These are phyloP conservation scores for Porites australiensis DNA, from an alignment of 64 coral and sea anemone genomes.

Conservation along the genomic window DNA sequence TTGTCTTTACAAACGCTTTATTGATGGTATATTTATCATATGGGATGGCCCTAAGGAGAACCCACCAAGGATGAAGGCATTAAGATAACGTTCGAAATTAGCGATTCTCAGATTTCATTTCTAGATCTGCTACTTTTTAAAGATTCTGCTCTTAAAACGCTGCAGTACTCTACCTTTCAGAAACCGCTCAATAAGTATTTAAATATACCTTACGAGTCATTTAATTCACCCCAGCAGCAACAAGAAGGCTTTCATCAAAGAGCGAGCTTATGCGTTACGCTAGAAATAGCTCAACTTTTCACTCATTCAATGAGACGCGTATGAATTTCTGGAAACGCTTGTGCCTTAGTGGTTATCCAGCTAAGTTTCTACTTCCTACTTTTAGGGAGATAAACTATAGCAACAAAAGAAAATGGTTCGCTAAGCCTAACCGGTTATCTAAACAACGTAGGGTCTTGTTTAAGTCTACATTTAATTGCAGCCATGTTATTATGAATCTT, in stretches of 20 bases:
- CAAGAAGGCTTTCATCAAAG: slow-evolving; percentile 38
- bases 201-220: slow-evolving; percentile 44
- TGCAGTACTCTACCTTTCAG: slow-evolving; percentile 56
- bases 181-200: slow-evolving; percentile 65
- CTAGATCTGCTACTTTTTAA: slow-evolving; percentile 45
- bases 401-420: too few species aligned
- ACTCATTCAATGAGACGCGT: slow-evolving; percentile 24
- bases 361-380: slow-evolving; percentile 38
- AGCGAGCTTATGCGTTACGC: slow-evolving; percentile 47
- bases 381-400: too few species aligned
- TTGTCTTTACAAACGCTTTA: slow-evolving; percentile 50
- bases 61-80: slow-evolving; percentile 26
- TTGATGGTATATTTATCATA: slow-evolving; percentile 53
- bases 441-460: too few species aligned
- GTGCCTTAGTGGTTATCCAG: slow-evolving; percentile 59
- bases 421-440: too few species aligned
- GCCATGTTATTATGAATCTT: too few species aligned
- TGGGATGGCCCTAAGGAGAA: slow-evolving; percentile 35
- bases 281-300: slow-evolving; percentile 46
- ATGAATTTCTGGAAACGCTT: slow-evolving; percentile 52
- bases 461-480: too few species aligned
- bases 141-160: background rate
- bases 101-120: slow-evolving; percentile 65
- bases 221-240: slow-evolving; percentile 15
- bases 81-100: slow-evolving; percentile 71